Conservation (phyloP, 30 jellyfish, hydroid and myxozoan genomes). For the Aurelia coerulea region DNA sequence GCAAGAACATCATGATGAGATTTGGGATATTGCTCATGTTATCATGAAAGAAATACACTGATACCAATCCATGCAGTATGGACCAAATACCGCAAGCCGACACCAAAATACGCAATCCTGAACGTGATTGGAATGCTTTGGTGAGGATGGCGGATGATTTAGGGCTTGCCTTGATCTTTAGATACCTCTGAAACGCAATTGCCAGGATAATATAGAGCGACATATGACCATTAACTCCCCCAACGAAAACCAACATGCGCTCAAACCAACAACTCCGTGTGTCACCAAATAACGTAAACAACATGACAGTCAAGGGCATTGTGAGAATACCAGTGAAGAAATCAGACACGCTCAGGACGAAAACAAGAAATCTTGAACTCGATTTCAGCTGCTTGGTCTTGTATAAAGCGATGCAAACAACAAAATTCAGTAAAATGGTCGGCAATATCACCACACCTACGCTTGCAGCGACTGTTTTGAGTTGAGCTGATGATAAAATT, state of each 20-base stretch:
- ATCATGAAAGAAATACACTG: constrained; percentile 21
- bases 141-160: neutral
- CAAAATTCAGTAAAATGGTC: neutral
- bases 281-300: neutral
- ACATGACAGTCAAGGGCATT: constrained; percentile 2
- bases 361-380: constrained; percentile 31
- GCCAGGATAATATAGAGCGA: constrained; percentile 30
- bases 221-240: constrained; percentile 30
- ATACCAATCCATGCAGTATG: constrained; percentile 24
- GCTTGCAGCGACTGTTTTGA: neutral
- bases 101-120: neutral
- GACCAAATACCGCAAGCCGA: neutral
- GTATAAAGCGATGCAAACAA: constrained; percentile 3
- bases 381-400: constrained; percentile 5
- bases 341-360: constrained; percentile 37
- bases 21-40: neutral
- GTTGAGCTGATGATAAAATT: neutral
- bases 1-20: constrained; percentile 20
- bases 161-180: neutral
- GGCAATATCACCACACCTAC: constrained; percentile 9
- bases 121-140: neutral
- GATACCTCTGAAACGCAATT: constrained; percentile 36
- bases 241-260: constrained; percentile 10
- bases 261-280: constrained; percentile 19
- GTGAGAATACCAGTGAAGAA: constrained; percentile 18